Conservation (phyloP, 2,113 vertebrate genomes). For the Rhegmatorhina hoffmannsi region DNA sequence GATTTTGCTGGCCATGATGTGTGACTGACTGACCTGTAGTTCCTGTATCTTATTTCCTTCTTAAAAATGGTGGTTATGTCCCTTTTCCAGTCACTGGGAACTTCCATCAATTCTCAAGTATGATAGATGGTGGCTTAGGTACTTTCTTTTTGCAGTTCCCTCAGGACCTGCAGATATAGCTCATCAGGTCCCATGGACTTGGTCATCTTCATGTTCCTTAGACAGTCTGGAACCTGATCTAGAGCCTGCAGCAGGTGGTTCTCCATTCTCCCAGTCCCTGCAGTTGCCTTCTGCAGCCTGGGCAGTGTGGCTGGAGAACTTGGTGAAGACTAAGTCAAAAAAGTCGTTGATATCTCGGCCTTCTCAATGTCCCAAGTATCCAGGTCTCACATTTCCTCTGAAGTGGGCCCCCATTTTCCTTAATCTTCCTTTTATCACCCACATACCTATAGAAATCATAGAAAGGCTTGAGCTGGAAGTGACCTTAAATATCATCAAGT, state of each 20-base stretch:
- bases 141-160: background rate
- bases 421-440: background rate
- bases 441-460: background rate
- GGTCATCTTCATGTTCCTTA: background rate
- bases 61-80: background rate
- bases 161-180: background rate
- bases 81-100: background rate
- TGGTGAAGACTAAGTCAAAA: background rate
- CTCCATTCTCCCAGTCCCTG: background rate
- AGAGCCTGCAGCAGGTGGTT: background rate
- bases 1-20: background rate
- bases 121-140: no score
- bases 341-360: background rate
- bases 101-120: background rate
- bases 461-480: background rate
- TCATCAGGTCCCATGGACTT: background rate
- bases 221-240: background rate
- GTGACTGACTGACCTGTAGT: background rate
- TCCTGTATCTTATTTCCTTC: background rate
- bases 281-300: background rate
- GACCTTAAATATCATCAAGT: background rate
- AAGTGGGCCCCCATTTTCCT: background rate
- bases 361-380: background rate
- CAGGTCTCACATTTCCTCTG: background rate
- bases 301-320: background rate